phyloP scores from a whole-genome alignment of 2,113 vertebrate species.

The Thamnaconus septentrionalis region DNA sequence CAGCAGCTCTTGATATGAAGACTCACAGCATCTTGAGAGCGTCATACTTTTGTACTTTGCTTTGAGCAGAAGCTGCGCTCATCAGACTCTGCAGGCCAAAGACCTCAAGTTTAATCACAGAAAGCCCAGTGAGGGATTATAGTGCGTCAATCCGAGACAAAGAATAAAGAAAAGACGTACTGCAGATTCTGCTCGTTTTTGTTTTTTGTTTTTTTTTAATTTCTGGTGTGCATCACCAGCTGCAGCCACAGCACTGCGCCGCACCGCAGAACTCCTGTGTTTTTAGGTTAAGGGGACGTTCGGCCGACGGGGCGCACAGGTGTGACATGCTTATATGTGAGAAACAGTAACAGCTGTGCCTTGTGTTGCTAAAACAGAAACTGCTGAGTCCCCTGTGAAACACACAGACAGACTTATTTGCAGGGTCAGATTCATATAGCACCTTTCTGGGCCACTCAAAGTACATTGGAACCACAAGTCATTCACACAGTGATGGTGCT shows the following conservation, averaged over 20 bases:
- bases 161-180: neutral
- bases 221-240: neutral
- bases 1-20: too few relatives aligned
- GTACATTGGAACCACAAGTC: too few relatives aligned
- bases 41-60: neutral
- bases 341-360: too few relatives aligned
- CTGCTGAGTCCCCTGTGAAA: too few relatives aligned
- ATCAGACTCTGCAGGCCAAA: too few relatives aligned
- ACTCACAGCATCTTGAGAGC: neutral
- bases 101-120: neutral
- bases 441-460: too few relatives aligned
- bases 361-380: too few relatives aligned
- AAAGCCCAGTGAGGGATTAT: too few relatives aligned
- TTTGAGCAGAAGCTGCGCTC: neutral
- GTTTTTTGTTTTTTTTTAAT: neutral
- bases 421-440: too few relatives aligned
- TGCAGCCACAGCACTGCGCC: neutral
- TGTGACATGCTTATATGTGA: neutral
- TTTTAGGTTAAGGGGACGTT: neutral
- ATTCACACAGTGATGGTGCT: too few relatives aligned
- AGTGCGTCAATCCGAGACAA: neutral
- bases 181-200: too few relatives aligned
- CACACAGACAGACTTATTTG: too few relatives aligned
- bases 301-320: neutral
- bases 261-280: slow-evolving; percentile 10